Evolutionary conservation across 2,113 vertebrate genomes (phyloP).

Genomic region (Maccullochella peelii): DNA sequence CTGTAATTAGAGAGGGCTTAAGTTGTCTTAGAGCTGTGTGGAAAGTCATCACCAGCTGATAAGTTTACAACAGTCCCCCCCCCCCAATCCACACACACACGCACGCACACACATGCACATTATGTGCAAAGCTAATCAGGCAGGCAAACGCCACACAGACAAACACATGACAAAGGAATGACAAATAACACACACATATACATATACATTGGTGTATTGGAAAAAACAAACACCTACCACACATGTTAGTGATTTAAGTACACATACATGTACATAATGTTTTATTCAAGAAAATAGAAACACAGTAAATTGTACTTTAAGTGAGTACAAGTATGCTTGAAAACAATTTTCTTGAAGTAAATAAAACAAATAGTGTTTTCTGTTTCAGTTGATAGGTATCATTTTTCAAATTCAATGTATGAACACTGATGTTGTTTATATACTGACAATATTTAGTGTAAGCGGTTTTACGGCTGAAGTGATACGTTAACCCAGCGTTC

Average conservation of each 20-base stretch:
- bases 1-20: slow-evolving; percentile 87
- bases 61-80: slow-evolving; percentile 79
- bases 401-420: background rate
- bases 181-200: slow-evolving; percentile 41
- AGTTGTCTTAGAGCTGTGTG: slow-evolving; percentile 85
- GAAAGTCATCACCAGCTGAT: slow-evolving; percentile 84
- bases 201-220: slow-evolving; percentile 8
- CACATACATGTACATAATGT: background rate
- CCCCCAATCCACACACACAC: slow-evolving; percentile 28
- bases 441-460: slow-evolving; percentile 44
- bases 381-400: background rate
- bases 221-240: slow-evolving; percentile 13
- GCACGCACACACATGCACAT: slow-evolving; percentile 12
- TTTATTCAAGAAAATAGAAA: background rate
- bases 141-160: slow-evolving; percentile 53
- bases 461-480: slow-evolving; percentile 47
- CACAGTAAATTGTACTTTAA: background rate
- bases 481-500: slow-evolving; percentile 55
- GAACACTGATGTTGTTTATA: slow-evolving; percentile 24
- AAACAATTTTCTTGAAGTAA: background rate
- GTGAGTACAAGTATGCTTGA: background rate
- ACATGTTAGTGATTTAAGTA: background rate
- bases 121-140: slow-evolving; percentile 60
- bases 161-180: slow-evolving; percentile 57
- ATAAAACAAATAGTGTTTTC: background rate